A percentile compares a stretch with the other conserved stretches of the same genome.
Evolutionary conservation across 2,888 invertebrate genomes (phyloP).

Genomic region (Callyntrura sp.): DNA sequence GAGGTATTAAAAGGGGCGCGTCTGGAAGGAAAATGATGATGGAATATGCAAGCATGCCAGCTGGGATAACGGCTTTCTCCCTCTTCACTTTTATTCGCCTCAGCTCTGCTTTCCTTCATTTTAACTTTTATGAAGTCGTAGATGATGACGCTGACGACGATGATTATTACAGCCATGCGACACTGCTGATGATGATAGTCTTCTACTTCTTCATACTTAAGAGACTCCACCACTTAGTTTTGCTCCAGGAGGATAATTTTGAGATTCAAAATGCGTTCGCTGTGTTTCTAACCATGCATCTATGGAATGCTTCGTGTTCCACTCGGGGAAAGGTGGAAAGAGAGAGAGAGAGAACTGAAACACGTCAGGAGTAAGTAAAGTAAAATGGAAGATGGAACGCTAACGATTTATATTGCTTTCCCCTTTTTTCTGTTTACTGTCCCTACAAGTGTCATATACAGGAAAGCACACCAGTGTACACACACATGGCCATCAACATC

Average conservation of each 20-base stretch:
- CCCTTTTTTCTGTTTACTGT: conserved; percentile 9
- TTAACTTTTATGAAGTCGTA: conserved; percentile 53
- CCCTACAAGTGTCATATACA: not conserved
- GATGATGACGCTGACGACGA: conserved; percentile 18
- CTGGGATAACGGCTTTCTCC: conserved; percentile 11
- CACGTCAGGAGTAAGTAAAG: conserved; percentile 8
- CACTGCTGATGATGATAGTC: conserved; percentile 33
- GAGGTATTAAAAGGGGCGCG: not conserved
- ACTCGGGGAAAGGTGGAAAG: not conserved
- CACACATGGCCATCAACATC: too few relatives aligned
- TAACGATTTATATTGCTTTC: conserved; percentile 58
- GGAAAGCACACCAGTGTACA: conserved; percentile 14
- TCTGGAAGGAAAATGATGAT: conserved; percentile 47
- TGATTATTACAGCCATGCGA: too few relatives aligned
- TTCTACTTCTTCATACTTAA: conserved; percentile 21
- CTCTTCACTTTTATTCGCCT: not conserved
- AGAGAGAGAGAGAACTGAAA: not conserved
- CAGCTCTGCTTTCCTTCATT: conserved; percentile 2
- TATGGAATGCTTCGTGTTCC: conserved; percentile 47
- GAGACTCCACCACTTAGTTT: conserved; percentile 45
- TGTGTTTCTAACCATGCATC: conserved; percentile 22
- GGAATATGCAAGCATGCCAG: conserved; percentile 28
- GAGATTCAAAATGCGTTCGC: conserved; percentile 57
- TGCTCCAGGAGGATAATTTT: conserved; percentile 52
- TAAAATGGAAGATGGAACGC: conserved; percentile 52